Base-by-base conservation (phyloP, 2,797 vertebrate species). In the Triplophysa bombifrons region DNA sequence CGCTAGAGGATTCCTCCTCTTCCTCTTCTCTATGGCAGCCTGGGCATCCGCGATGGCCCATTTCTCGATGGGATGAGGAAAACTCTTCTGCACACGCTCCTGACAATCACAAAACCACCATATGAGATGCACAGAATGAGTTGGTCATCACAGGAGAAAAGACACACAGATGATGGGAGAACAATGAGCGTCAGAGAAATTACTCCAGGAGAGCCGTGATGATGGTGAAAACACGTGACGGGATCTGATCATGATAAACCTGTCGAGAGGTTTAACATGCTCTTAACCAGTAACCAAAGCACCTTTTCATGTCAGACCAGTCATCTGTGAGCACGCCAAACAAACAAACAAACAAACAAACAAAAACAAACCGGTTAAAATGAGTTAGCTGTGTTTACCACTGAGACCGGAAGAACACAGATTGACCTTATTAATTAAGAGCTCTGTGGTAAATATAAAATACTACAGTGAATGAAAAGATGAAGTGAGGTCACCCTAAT, bases 41-140 rank as follows among this genome's bases (percentile, higher is more conserved):
- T 98, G 96, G 78, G 97, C 97, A 66, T 99, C 97, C 48, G 95
- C 95, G 75, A 99, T 98, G 17, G 97, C 97, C 97, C 97, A 99
- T 76, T 98, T 99, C 90, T 99, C 96, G 46, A 99, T 99, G 14
- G 97, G 97, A 84, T 99, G 96, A 87, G 97, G 97, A 46, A 98
- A 98, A 86, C 94, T 98, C 89, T 95, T 97, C 89, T 98, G 97
- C 69, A 98, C 97, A 17, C 96, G 95, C 86, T 98, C 97, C 97
- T 98, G 80, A 22, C 6, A 51, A 86, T 84, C 89, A 84, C 34
- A 65, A 16, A 65, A 12, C 5, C 50, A 72, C 17, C 38, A 27
- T 2, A 27, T 27, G 4, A 51, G 44, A 71, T 22, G 5, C 20
- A 34, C 17, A 53, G 19, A 71, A 58, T 25, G 2, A 46, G 2